Conservation (phyloP, 2,113 vertebrate genomes). For the Spea multiplicata region DNA sequence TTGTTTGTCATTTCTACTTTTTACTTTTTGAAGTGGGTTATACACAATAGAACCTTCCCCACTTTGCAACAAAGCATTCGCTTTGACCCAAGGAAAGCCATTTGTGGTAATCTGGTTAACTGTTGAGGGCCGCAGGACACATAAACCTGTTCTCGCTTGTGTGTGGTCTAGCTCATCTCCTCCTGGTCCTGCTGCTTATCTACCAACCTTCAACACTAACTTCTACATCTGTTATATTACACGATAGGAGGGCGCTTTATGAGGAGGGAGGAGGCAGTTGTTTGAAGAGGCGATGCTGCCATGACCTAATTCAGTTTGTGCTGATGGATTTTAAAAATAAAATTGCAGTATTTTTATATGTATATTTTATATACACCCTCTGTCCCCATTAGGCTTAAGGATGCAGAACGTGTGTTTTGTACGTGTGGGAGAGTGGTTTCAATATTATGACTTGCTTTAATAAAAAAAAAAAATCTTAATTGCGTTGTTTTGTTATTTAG, state of each 20-base stretch:
- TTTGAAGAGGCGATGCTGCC: conserved; percentile 31
- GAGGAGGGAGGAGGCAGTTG: conserved; percentile 24
- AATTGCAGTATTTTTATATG: conserved; percentile 47
- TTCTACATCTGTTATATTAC: conserved; percentile 37
- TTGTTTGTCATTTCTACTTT: not conserved
- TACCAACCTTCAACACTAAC: conserved; percentile 12
- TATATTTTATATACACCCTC: conserved; percentile 37
- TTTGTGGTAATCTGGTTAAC: not conserved
- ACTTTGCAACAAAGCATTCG: too few species aligned
- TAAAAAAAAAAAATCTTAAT: conserved; percentile 9
- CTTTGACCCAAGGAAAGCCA: too few species aligned
- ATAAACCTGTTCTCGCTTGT: not conserved
- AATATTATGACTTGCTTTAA: conserved; percentile 28
- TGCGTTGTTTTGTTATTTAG: too few species aligned
- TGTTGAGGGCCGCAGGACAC: not conserved
- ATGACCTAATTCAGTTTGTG: conserved; percentile 42
- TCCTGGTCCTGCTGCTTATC: conserved; percentile 10
- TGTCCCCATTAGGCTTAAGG: conserved; percentile 7
- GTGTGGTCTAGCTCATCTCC: not conserved
- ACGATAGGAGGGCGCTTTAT: conserved; percentile 6
- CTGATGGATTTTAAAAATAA: conserved; percentile 42
- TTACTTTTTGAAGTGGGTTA: not conserved
- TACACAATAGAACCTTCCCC: not conserved
- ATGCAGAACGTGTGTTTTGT: not conserved
- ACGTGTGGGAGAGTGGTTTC: conserved; percentile 8